Percentiles rank a stretch among this genome's conserved stretches.
phyloP scores from a whole-genome alignment of 2,113 vertebrate species.

The Siniperca chuatsi region DNA sequence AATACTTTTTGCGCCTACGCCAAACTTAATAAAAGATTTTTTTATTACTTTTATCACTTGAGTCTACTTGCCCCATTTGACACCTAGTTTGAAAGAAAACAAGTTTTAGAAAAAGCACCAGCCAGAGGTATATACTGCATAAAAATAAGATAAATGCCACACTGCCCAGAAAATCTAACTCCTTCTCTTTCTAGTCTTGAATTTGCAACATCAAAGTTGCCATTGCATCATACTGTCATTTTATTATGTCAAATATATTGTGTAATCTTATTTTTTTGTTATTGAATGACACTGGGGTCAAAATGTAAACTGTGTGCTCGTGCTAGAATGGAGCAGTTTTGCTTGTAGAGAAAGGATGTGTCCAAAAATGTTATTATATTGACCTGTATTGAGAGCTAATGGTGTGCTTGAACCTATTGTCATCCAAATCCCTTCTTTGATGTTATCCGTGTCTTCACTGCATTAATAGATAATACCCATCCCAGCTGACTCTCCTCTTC shows the following conservation, averaged over 20 bases:
- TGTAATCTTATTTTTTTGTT: background rate
- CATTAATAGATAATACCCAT: constrained; percentile 34
- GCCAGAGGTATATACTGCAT: background rate
- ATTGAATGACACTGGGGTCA: background rate
- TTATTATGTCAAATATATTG: background rate
- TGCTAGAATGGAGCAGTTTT: background rate
- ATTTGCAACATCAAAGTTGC: background rate
- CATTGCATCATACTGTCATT: background rate
- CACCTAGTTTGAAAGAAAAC: background rate
- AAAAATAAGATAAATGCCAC: background rate
- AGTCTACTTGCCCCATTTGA: background rate
- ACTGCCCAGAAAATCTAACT: background rate
- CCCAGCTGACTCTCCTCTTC: constrained; percentile 15
- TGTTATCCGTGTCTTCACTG: constrained; percentile 16
- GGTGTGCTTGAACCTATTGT: background rate
- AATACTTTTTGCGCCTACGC: background rate
- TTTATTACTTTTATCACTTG: background rate
- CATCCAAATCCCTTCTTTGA: constrained; percentile 31
- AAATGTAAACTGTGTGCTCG: background rate
- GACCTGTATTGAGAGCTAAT: background rate
- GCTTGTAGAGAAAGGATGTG: background rate
- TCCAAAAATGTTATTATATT: background rate
- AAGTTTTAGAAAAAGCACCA: background rate
- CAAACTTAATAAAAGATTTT: background rate
- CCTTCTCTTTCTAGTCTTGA: background rate